A percentile compares a stretch with the other conserved stretches of the same genome.
Evolutionary conservation across 2,888 invertebrate species (phyloP).

Genomic region (Drosophila cognata): DNA sequence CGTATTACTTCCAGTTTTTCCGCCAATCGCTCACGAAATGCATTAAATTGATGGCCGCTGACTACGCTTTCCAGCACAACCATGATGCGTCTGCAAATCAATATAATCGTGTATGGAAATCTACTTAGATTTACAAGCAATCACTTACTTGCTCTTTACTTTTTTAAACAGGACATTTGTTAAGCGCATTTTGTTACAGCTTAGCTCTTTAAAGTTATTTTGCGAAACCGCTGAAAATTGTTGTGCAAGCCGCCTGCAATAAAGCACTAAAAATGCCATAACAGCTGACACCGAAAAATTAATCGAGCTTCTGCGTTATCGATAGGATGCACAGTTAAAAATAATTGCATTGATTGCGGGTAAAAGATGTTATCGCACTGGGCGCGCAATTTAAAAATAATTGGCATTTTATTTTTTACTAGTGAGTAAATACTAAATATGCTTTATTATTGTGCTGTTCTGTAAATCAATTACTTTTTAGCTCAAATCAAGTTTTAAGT

Average conservation of each 20-base stretch:
- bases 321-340: not conserved
- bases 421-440: not conserved
- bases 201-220: not conserved
- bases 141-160: constrained; percentile 91
- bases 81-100: constrained; percentile 88
- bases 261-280: constrained; percentile 25
- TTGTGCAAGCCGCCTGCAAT: constrained; percentile 60
- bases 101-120: not conserved
- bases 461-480: not conserved
- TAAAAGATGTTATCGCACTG: not conserved
- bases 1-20: constrained; percentile 91
- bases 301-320: not conserved
- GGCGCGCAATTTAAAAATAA: constrained; percentile 14
- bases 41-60: constrained; percentile 89
- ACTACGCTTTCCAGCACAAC: constrained; percentile 92
- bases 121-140: accelerated
- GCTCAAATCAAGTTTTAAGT: not conserved
- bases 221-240: constrained; percentile 31
- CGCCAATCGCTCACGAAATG: constrained; percentile 89
- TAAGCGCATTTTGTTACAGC: constrained; percentile 86
- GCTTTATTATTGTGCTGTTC: not conserved
- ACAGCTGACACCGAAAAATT: constrained; percentile 38
- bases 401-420: too few species aligned
- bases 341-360: not conserved
- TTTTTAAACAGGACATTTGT: constrained; percentile 90